Evolutionary conservation across 2,113 vertebrate species (phyloP).

Genomic region (Phoenicopterus ruber): DNA sequence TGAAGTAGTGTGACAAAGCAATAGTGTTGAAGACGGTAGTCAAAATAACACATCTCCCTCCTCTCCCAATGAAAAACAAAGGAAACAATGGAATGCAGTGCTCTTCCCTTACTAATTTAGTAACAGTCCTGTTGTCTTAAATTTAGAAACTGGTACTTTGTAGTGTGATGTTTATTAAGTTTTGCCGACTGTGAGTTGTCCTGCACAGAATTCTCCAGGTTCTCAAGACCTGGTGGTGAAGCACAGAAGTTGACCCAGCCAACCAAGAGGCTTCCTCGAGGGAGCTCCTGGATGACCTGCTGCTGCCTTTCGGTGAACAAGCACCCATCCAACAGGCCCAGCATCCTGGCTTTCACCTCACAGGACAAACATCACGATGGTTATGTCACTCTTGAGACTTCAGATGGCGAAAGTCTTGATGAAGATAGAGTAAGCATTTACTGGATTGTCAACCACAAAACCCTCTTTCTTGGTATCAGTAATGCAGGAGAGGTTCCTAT

Average conservation of each 20-base stretch:
- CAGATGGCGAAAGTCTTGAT: not conserved
- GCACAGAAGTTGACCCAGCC: not conserved
- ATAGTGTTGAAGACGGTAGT: not conserved
- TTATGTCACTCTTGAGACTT: not conserved
- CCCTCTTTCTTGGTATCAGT: not conserved
- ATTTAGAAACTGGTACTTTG: not conserved
- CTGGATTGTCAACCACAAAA: not conserved
- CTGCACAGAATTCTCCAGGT: not conserved
- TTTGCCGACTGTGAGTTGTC: not conserved
- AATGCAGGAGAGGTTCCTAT: not conserved
- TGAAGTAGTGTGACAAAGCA: not conserved
- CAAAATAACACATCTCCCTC: not conserved
- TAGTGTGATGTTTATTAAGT: not conserved
- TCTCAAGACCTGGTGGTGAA: not conserved
- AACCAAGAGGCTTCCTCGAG: rapidly evolving
- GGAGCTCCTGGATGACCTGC: rapidly evolving
- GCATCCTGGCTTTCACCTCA: not conserved
- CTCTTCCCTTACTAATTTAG: not conserved
- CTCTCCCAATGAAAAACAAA: not conserved
- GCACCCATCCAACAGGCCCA: not conserved
- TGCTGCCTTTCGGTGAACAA: not conserved
- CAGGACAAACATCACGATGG: not conserved
- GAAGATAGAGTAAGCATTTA: not conserved
- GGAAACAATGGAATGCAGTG: not conserved
- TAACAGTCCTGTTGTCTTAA: not conserved